Conservation (phyloP, 2,888 invertebrate species). For the Caenorhabditis doughertyi region DNA sequence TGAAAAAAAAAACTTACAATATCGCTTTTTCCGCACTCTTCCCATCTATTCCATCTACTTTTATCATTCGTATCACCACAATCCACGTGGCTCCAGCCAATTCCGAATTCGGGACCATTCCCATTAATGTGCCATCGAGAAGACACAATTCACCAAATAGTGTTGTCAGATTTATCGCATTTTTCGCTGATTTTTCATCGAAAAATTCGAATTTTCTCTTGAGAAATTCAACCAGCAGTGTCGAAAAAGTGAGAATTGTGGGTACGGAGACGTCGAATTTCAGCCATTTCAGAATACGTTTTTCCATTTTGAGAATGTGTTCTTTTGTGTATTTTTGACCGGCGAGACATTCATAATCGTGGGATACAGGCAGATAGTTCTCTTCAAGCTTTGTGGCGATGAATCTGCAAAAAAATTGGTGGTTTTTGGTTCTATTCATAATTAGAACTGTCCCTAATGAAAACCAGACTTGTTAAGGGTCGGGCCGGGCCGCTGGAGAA, state of each 20-base stretch:
- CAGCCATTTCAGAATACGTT: neutral
- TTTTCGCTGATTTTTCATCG: neutral
- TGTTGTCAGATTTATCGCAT: neutral
- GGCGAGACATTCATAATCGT: neutral
- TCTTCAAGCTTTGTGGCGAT: neutral
- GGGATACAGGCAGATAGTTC: neutral
- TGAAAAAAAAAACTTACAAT: no score
- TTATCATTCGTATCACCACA: neutral
- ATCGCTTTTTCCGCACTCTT: neutral
- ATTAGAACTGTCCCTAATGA: no score
- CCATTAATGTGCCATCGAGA: neutral
- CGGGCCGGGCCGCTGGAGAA: no score
- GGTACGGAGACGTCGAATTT: neutral
- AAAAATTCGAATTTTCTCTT: no score
- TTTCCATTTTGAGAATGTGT: neutral
- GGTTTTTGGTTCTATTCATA: neutral
- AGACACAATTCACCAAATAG: neutral
- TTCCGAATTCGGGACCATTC: neutral
- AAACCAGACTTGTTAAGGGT: no score
- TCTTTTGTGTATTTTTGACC: neutral
- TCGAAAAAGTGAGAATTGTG: neutral
- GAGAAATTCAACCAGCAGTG: neutral
- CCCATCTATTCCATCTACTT: neutral
- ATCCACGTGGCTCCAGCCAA: neutral
- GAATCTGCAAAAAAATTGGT: neutral